phyloP scores from a whole-genome alignment of 2,113 vertebrate genomes.

The Diadophis punctatus region DNA sequence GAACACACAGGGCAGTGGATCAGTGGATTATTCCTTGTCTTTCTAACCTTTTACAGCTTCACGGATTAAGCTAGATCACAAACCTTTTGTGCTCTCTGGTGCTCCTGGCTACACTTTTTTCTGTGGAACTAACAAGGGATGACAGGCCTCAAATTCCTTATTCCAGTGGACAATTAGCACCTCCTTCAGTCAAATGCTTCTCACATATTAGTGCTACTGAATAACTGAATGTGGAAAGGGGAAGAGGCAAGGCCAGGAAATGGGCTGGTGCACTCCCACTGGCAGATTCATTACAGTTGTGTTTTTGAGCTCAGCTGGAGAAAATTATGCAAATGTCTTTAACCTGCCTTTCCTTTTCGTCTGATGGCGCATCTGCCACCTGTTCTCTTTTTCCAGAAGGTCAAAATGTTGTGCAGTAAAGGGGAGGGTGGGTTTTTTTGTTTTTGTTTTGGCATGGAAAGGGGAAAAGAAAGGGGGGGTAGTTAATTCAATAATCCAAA shows the following conservation, averaged over 20 bases:
- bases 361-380: background rate
- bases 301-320: background rate
- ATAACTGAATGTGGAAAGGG: background rate
- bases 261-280: background rate
- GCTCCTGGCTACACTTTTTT: background rate
- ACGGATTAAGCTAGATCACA: background rate
- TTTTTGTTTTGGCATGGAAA: background rate
- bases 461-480: background rate
- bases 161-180: background rate
- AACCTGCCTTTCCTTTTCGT: background rate
- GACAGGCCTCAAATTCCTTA: background rate
- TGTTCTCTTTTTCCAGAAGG: background rate
- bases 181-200: background rate
- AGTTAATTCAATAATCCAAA: background rate
- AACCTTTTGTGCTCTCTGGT: background rate
- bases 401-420: background rate
- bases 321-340: background rate
- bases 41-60: background rate
- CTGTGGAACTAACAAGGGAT: background rate
- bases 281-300: background rate
- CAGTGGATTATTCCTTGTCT: background rate
- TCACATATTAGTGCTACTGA: background rate
- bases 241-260: background rate
- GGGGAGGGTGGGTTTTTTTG: fast-evolving
- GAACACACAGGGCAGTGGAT: too few species aligned